A percentile compares a stretch with the other conserved stretches of the same genome.
phyloP scores from a whole-genome alignment of 2,888 invertebrate species.

The Drepanosiphum platanoidis region DNA sequence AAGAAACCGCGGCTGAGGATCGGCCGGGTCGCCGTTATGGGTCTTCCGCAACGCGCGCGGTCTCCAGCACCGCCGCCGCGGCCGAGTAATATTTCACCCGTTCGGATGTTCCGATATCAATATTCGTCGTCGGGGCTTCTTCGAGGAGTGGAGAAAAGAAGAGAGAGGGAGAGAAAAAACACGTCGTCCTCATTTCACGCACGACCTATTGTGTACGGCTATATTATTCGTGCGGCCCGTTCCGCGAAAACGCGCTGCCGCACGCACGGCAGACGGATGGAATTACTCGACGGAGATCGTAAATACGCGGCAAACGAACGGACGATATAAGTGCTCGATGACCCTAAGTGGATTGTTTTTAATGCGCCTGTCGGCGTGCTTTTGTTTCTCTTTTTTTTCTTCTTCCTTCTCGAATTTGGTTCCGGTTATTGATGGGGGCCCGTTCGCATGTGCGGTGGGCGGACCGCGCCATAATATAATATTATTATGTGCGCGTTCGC shows the following conservation, averaged over 20 bases:
- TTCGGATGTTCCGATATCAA: conserved; percentile 9
- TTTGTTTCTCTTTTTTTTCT: not conserved
- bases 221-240: conserved; percentile 29
- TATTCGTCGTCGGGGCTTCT: conserved; percentile 48
- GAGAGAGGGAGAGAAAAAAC: not conserved
- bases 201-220: conserved; percentile 42
- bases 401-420: not conserved
- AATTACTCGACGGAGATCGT: too few species aligned
- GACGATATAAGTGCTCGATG: not conserved
- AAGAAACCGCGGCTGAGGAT: not conserved
- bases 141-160: not conserved
- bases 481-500: too few species aligned
- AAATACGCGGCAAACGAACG: not conserved
- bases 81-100: conserved; percentile 27
- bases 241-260: conserved; percentile 6
- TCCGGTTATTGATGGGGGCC: not conserved
- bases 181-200: conserved; percentile 43
- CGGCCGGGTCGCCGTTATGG: conserved; percentile 54
- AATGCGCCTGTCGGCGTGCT: not conserved
- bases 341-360: conserved; percentile 21
- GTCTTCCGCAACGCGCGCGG: conserved; percentile 12
- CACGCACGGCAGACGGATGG: not conserved
- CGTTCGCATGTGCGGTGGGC: not conserved
- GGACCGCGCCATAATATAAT: not conserved
- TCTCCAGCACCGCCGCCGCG: not conserved